Evolutionary conservation across 2,113 vertebrate species (phyloP).

Genomic region (Brachyhypopomus gauderio): DNA sequence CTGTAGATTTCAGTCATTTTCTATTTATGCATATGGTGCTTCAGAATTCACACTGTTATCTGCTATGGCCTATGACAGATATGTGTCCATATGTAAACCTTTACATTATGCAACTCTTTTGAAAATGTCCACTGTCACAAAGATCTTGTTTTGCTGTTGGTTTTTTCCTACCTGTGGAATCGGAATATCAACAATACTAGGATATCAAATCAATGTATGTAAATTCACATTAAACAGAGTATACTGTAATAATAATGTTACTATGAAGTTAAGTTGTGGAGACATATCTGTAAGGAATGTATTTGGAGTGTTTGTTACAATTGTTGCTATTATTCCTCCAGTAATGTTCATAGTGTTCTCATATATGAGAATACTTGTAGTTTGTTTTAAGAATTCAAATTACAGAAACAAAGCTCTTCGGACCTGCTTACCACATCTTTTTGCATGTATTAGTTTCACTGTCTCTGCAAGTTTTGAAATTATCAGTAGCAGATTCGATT

Average conservation of each 20-base stretch:
- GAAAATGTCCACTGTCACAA: slow-evolving; percentile 19
- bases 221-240: slow-evolving; percentile 17
- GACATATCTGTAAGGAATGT: background rate
- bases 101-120: slow-evolving; percentile 25
- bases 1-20: background rate
- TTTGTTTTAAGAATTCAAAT: slow-evolving; percentile 8
- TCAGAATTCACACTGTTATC: slow-evolving; percentile 26
- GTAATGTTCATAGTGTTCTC: slow-evolving; percentile 19
- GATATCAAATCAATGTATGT: background rate
- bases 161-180: slow-evolving; percentile 12
- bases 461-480: slow-evolving; percentile 11
- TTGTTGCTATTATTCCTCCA: background rate
- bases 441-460: background rate
- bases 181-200: background rate
- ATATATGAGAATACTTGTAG: background rate
- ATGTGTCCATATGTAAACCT: slow-evolving; percentile 38
- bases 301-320: background rate
- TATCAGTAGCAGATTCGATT: slow-evolving; percentile 16
- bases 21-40: background rate
- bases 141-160: slow-evolving; percentile 16
- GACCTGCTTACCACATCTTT: slow-evolving; percentile 28
- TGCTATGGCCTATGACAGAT: slow-evolving; percentile 40
- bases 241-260: slow-evolving; percentile 4
- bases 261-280: slow-evolving; percentile 21
- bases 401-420: slow-evolving; percentile 29